phyloP scores from a whole-genome alignment of 2,888 invertebrate species.

The Andrena trimmerana region DNA sequence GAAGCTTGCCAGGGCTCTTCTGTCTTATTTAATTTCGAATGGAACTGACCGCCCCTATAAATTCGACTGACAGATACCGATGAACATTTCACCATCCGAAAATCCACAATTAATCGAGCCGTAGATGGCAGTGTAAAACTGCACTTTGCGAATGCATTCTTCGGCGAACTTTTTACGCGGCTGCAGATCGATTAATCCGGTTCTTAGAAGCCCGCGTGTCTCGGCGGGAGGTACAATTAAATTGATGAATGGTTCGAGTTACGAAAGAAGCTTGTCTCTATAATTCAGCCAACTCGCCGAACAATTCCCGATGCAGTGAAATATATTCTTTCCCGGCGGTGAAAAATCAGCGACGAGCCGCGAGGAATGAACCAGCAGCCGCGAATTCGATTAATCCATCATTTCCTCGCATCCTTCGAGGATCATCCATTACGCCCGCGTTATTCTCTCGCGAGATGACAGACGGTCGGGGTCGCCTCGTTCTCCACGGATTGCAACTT shows the following conservation, averaged over 20 bases:
- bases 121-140: not conserved
- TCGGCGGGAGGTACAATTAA: constrained; percentile 27
- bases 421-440: not conserved
- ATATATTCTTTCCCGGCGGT: no score
- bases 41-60: no score
- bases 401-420: constrained; percentile 2
- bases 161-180: not conserved
- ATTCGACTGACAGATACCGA: no score
- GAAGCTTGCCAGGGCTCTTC: no score
- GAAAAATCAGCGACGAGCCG: not conserved
- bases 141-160: not conserved
- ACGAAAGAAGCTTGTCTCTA: constrained; percentile 25
- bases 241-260: constrained; percentile 46
- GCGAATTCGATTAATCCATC: constrained; percentile 16
- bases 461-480: not conserved
- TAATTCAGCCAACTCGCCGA: constrained; percentile 34
- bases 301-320: constrained; percentile 1
- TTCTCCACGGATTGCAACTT: not conserved
- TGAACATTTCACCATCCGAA: no score
- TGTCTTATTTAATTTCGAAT: no score
- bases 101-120: not conserved
- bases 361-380: not conserved
- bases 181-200: constrained; percentile 29
- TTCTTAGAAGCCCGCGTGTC: constrained; percentile 33
- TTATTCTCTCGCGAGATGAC: not conserved